phyloP scores from a whole-genome alignment of 2,797 vertebrate species.

The Hyperoplus immaculatus region DNA sequence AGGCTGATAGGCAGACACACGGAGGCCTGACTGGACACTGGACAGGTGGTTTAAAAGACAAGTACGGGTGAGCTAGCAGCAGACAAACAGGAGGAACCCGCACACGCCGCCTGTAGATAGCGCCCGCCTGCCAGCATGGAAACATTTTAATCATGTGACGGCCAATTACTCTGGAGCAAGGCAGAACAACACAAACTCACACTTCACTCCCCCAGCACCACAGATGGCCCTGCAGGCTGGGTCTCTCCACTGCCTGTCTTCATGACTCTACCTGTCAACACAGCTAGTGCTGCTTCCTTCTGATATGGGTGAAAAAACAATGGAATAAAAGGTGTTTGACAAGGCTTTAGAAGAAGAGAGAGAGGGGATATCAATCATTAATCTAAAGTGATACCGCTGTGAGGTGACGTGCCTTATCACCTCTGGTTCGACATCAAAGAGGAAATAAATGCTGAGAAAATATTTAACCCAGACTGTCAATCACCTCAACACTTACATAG shows the following conservation, averaged over 20 bases:
- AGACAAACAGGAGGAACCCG: slow-evolving; percentile 47
- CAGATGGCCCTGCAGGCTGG: slow-evolving; percentile 71
- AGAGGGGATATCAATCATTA: slow-evolving; percentile 35
- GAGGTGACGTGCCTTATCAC: slow-evolving; percentile 10
- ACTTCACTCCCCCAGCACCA: slow-evolving; percentile 63
- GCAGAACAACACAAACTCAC: slow-evolving; percentile 77
- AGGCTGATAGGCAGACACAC: slow-evolving; percentile 37
- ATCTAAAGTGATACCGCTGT: slow-evolving; percentile 30
- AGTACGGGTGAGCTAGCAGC: slow-evolving; percentile 29
- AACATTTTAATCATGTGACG: slow-evolving; percentile 81
- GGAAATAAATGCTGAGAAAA: neutral
- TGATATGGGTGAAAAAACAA: slow-evolving; percentile 53
- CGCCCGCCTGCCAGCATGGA: slow-evolving; percentile 71
- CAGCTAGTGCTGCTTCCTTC: slow-evolving; percentile 34
- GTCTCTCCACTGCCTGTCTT: slow-evolving; percentile 51
- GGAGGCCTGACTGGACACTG: slow-evolving; percentile 13
- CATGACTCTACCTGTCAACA: slow-evolving; percentile 58
- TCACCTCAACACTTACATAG: neutral
- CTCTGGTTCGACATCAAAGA: slow-evolving; percentile 7
- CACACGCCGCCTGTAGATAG: slow-evolving; percentile 58
- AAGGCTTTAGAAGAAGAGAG: slow-evolving; percentile 21
- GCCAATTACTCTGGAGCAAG: slow-evolving; percentile 78
- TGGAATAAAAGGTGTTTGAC: slow-evolving; percentile 41
- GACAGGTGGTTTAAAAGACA: slow-evolving; percentile 48
- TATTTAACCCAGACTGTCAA: neutral